A percentile compares a stretch with the other conserved stretches of the same genome.
Conservation (phyloP, 2,888 invertebrate species). For the Pseudolycoriella hygida region DNA sequence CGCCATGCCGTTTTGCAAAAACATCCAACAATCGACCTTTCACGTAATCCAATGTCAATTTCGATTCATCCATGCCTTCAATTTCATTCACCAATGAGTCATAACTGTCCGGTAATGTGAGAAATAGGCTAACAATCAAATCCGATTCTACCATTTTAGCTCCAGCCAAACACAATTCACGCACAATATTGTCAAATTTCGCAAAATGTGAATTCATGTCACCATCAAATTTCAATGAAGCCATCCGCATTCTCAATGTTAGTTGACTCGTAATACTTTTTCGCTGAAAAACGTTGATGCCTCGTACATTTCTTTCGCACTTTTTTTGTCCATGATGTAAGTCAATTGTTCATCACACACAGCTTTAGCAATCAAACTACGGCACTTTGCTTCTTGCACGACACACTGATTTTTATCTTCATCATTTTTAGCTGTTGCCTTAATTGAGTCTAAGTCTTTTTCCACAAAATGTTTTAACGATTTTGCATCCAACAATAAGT, state of each 20-base stretch:
- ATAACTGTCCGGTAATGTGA: neutral
- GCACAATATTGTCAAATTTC: neutral
- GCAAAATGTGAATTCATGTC: neutral
- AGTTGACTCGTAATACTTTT: neutral
- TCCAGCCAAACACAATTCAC: neutral
- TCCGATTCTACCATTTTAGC: neutral
- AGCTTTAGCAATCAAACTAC: neutral
- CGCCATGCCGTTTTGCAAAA: no score
- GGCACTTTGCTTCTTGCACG: neutral
- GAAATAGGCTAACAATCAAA: neutral
- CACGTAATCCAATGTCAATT: no score
- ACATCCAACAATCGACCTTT: no score
- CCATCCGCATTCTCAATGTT: neutral
- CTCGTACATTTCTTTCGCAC: no score
- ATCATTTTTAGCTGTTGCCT: neutral
- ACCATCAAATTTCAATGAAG: neutral
- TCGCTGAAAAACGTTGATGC: neutral
- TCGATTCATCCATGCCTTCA: neutral
- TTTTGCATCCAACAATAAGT: no score
- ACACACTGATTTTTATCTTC: neutral
- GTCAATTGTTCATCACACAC: neutral
- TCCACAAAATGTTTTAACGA: neutral
- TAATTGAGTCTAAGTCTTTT: neutral
- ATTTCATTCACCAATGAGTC: neutral
- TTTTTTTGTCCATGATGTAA: constrained; percentile 1